Base-by-base conservation (phyloP, 2,113 vertebrate genomes). In the Diadophis punctatus region DNA sequence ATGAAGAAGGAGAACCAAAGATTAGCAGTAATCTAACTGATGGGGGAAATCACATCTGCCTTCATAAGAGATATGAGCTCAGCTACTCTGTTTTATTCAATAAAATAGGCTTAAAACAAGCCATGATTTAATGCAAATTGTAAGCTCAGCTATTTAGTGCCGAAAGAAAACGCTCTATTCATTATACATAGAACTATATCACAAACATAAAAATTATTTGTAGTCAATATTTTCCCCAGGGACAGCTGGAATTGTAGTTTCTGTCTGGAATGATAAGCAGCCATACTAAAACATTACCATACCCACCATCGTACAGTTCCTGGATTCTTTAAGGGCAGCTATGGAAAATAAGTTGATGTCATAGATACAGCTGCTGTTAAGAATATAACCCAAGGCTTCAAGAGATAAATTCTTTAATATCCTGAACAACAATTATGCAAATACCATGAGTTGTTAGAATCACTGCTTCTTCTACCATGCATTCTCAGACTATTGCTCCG, bases 31-130 rank as follows among this genome's bases (percentile, higher is more conserved):
- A 80, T 80, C 8, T 80, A 80, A 80, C 34, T 43, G 74, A 43
- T 43, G 18, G 34, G 34, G 8, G 34, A 9, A 80, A 43, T 43
- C 74, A 43, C 34, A 80, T 43, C 18, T 80, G 34, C 7, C 3
- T 43, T 43, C 8, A 93, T 86, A 53, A 91, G 91, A 91, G 92
- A 87, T 90, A 1, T 90, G 53, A 88, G 68, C 91, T 88, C 87
- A 91, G 90, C 93, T 20, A 3, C 3, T 11, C 27, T 52, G 39
- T 51, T 91, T 93, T 91, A 92, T 91, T 80, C 68, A 39, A 80
- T 43, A 80, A 80, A 43, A 16, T 20, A 80, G 74, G 34, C 74
- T 80, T 80, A 80, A 80, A 80, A 80, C 74, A 80, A 80, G 74
- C 18, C 74, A 80, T 80, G 34, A 80, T 80, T 80, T 80, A 80